Evolutionary conservation across 2,888 invertebrate genomes (phyloP), one percentile per base, ranked within the genome.

Genomic region (Parnassius smintheus): DNA sequence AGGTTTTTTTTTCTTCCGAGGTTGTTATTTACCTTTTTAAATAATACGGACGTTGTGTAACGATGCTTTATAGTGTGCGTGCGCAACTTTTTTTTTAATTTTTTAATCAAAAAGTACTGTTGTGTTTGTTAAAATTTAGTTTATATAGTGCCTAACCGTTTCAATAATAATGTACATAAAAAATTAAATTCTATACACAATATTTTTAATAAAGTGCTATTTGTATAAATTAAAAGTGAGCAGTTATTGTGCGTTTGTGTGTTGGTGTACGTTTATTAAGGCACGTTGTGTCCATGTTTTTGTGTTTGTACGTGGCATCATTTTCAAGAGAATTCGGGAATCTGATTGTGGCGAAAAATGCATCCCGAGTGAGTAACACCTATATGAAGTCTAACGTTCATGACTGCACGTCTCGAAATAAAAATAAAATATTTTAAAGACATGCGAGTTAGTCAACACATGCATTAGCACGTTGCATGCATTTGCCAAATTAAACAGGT

Each of bases 261-360:
- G 35, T 35, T 35, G 7, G 35, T 35, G 35, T 35, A 7, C 35
- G 4, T 35, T 35, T 35, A 35, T 7, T 35, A 35, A 35, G 35
- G 25, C 45, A 25, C 18, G 18, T 56, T 56, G 51, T 13, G 11
- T 11, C 2, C 22, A 25, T 18, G 45, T 61, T 52, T 52, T 52
- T 51, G 25, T 49, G 56, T 18, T 35, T 61, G 51, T 44, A 61
- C 56, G 52, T 61, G 51, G 61, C 51, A 56, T 56, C 10, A 46
- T 42, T 45, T 50, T 35, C 51, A 45, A 52, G 44, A 56, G 41
- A 52, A 46, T 61, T 45, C 35, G 25, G 25, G 25, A 10, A 50
- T 61, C 35, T 45, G 51, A 51, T 56, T 53, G 48, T 52, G 2
- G 18, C 35, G 11, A 53, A 51, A 56, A 56, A 61, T 61, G 61